Evolutionary conservation across 1,140 invertebrate species (phyloP).

Genomic region (Monochamus saltuarius): DNA sequence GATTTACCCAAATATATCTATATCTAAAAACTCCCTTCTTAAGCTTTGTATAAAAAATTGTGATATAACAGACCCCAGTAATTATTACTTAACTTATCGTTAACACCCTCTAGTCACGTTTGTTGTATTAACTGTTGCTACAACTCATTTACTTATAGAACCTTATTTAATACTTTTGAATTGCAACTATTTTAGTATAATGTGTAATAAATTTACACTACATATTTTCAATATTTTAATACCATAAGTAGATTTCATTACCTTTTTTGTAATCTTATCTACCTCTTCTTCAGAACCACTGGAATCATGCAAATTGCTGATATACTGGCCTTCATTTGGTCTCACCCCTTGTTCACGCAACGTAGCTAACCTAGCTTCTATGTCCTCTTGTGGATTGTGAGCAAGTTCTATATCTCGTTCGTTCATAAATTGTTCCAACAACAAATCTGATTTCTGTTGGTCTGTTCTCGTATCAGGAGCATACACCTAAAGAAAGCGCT

Average conservation of each 20-base stretch:
- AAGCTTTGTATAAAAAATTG: no score
- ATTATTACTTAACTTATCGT: no score
- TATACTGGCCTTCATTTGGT: conserved; percentile 39
- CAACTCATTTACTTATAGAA: no score
- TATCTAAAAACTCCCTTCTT: no score
- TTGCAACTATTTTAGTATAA: no score
- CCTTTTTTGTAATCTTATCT: conserved; percentile 50
- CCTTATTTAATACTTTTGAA: no score
- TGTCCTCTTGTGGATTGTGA: conserved; percentile 56
- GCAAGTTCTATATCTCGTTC: conserved; percentile 57
- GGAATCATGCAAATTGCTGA: conserved; percentile 48
- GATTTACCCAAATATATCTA: no score
- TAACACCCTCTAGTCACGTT: no score
- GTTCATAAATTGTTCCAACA: conserved; percentile 61
- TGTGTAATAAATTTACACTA: no score
- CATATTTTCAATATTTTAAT: no score
- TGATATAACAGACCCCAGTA: no score
- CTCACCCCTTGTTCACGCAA: conserved; percentile 49
- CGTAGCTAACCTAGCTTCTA: conserved; percentile 54
- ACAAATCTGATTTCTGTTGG: conserved; percentile 62
- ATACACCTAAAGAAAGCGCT: conserved; percentile 16
- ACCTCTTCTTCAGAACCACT: conserved; percentile 53
- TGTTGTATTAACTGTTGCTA: no score
- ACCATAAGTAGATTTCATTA: not conserved
- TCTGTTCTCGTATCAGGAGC: conserved; percentile 53